phyloP scores from a whole-genome alignment of 2,888 invertebrate species.

The Epistrophe eligans region DNA sequence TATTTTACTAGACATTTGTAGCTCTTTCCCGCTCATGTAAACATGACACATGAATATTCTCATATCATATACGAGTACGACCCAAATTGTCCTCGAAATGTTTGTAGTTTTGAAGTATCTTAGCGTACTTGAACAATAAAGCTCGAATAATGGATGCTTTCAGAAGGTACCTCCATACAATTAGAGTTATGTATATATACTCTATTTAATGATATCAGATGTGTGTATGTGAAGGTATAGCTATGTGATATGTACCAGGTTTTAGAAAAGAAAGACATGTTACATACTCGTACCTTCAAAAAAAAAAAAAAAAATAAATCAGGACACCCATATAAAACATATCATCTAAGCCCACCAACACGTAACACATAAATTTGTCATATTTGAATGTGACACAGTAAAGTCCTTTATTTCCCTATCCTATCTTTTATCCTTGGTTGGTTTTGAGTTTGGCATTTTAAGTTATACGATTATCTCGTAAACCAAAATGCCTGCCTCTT shows the following conservation, averaged over 20 bases:
- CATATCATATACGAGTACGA: slow-evolving; percentile 17
- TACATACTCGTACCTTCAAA: not conserved
- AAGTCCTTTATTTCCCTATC: slow-evolving; percentile 43
- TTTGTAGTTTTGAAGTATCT: slow-evolving; percentile 56
- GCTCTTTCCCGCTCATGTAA: slow-evolving; percentile 44
- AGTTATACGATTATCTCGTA: slow-evolving; percentile 54
- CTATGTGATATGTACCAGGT: not conserved
- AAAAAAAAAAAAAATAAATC: not conserved
- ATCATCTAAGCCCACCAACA: slow-evolving; percentile 36
- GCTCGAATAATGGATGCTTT: slow-evolving; percentile 37
- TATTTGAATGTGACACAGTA: slow-evolving; percentile 70
- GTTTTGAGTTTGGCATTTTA: slow-evolving; percentile 42
- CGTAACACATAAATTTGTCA: slow-evolving; percentile 66
- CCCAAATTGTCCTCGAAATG: slow-evolving; percentile 55
- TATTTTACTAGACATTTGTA: slow-evolving; percentile 28
- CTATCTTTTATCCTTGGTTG: slow-evolving; percentile 23
- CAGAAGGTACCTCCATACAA: slow-evolving; percentile 2
- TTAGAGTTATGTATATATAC: not conserved
- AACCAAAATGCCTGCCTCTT: slow-evolving; percentile 55
- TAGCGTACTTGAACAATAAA: slow-evolving; percentile 57
- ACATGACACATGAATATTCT: slow-evolving; percentile 42
- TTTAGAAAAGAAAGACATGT: slow-evolving; percentile 31
- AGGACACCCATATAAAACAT: slow-evolving; percentile 5
- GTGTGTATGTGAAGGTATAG: not conserved
- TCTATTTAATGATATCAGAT: slow-evolving; percentile 34